These are phyloP conservation scores for Noctua janthina DNA, from an alignment of 2,888 invertebrate species.

Conservation along the genomic window DNA sequence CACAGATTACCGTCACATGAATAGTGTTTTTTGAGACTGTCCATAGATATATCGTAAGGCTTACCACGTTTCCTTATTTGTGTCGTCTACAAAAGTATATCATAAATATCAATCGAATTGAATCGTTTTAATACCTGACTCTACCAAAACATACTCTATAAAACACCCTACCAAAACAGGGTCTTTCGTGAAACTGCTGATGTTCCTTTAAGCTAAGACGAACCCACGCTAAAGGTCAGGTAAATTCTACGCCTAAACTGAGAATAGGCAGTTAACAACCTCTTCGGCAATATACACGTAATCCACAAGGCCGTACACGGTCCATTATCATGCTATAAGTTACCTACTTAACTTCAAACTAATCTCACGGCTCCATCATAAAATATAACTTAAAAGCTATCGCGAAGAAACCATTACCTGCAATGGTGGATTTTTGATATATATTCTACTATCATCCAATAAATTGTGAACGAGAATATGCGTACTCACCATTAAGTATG, in stretches of 20 bases:
- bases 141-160: neutral
- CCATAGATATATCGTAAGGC: neutral
- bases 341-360: conserved; percentile 58
- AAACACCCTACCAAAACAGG: conserved; percentile 1
- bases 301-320: conserved; percentile 18
- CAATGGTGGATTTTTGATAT: conserved; percentile 79
- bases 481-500: conserved; percentile 87
- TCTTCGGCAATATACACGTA: conserved; percentile 51
- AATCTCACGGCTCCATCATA: conserved; percentile 61
- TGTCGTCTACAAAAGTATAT: neutral
- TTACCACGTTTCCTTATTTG: neutral
- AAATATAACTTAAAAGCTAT: conserved; percentile 68
- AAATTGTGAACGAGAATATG: conserved; percentile 85
- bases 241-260: conserved; percentile 23
- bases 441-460: conserved; percentile 81
- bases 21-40: neutral
- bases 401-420: conserved; percentile 73
- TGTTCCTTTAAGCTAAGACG: conserved; percentile 6
- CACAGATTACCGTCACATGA: conserved; percentile 3
- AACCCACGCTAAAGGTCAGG: conserved; percentile 2
- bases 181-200: conserved; percentile 7
- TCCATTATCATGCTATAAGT: conserved; percentile 50
- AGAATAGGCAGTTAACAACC: conserved; percentile 41
- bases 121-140: neutral
- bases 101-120: neutral